A percentile compares a stretch with the other conserved stretches of the same genome.
These are phyloP conservation scores for Neoscelio sp. DNA, from an alignment of 2,888 invertebrate genomes.

Conservation along the genomic window DNA sequence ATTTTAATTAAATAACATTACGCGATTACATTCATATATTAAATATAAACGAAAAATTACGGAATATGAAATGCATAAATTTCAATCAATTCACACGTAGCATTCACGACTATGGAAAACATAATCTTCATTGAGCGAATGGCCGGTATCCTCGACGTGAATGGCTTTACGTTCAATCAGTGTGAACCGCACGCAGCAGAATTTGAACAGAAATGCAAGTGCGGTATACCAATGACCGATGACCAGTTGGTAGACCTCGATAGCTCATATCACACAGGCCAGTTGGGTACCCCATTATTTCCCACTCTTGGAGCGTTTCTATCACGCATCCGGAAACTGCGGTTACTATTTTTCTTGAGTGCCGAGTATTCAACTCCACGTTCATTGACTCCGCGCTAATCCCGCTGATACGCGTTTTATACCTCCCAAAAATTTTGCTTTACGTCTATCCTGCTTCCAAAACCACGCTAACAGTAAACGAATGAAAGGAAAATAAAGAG, in stretches of 20 bases:
- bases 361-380: conserved; percentile 31
- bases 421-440: too few relatives aligned
- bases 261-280: conserved; percentile 77
- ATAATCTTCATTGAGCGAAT: conserved; percentile 61
- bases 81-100: conserved; percentile 46
- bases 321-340: conserved; percentile 55
- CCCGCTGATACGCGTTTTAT: conserved; percentile 26
- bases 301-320: conserved; percentile 63
- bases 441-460: too few relatives aligned
- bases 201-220: conserved; percentile 73
- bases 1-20: conserved; percentile 11
- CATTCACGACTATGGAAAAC: conserved; percentile 60
- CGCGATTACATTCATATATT: too few relatives aligned
- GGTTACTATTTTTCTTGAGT: conserved; percentile 52
- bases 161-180: conserved; percentile 62
- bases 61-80: conserved; percentile 44
- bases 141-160: conserved; percentile 34
- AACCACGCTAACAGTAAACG: background rate
- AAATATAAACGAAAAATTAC: conserved; percentile 33
- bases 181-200: conserved; percentile 57
- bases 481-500: background rate
- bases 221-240: conserved; percentile 73
- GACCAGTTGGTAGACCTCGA: conserved; percentile 76
- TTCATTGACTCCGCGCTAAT: conserved; percentile 38
- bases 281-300: conserved; percentile 72